Base-by-base conservation (phyloP, 2,797 vertebrate species). In the Anguilla obscura region DNA sequence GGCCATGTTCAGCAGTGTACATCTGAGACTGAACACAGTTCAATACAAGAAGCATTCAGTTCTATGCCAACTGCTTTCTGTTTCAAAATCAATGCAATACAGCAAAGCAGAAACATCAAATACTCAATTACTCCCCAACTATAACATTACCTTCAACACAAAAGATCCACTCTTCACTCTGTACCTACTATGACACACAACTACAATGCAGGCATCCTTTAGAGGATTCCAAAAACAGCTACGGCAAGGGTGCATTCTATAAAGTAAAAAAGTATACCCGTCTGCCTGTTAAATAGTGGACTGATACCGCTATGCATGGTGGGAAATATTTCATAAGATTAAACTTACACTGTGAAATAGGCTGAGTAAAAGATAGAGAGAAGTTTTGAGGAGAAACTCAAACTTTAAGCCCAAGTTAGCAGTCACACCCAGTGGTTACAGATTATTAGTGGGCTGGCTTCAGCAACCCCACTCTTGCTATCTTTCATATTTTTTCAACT, bases 1-100 rank as follows among this genome's bases (percentile, higher is more conserved):
- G 79, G 21, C 24, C 18, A 3, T 7, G 30, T 36, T 33, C 33
- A 16, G 36, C 8, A n/a, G 30, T 50, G 24, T 50, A 50, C 40
- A 50, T 48, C 40, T 2, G 24, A 82, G 79, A 48, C 21, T n/a
- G 21, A 82, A 24, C 45, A 50, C 45, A 50, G 45, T 50, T 50
- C 45, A 33, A 82, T 50, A 24, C 79, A 48, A 48, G 79, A 50
- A 82, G 24, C 74, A 21, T 40, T 79, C 36, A 12, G 69, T 79
- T 79, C 36, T 21, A 3, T 45, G 14, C 74, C 79, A 50, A 48
- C 21, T 50, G 79, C 40, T 50, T 82, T 50, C 45, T 0, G 18
- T 82, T 82, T 82, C 79, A 82, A 82, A 82, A 82, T 82, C 79
- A 50, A 82, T 82, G 45, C 40, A 50, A 82, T 50, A 10, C 21